Evolutionary conservation across 2,888 invertebrate species (phyloP), one percentile per base, ranked within the genome.

Genomic region (Parthenolecanium corni): DNA sequence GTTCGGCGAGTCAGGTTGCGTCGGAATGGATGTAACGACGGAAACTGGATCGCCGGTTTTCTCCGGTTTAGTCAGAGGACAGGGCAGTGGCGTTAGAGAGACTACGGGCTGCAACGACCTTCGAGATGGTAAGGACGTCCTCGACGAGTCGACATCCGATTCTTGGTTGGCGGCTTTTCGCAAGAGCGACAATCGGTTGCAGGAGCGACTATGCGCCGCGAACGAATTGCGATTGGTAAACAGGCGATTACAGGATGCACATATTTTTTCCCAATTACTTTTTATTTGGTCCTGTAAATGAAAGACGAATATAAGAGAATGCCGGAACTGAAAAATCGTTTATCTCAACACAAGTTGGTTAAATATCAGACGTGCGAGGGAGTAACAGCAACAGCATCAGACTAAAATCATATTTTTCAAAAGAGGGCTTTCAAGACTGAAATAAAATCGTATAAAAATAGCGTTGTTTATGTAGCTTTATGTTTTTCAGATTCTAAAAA

Each of bases 11-110:
- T 44, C 14, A 9, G 23, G 21, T 42, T 54, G 38, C 42, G 16
- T 40, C n/a, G 24, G 4, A 12, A 23, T 24, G 11, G 5, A 14
- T n/a, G 12, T 14, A 11, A 20, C 25, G 11, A 36, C 14, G 9
- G 24, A 9, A 2, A 4, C 12, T 3, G 31, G 31, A 23, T 47
- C 47, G 14, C 11, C 57, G n/a, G 23, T 51, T 21, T 14, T 49
- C n/a, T 49, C 36, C 2, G 20, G n/a, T 6, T 12, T n/a, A 18
- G 23, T 21, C 1, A 11, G 6, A 25, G 42, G 12, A 20, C 52
- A 16, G 18, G 52, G 21, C n/a, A 62, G 40, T 2, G 62, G 52
- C 0, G 62, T 62, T 16, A 62, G 20, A 11, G 62, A 31, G n/a
- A 62, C 44, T 0, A 62, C 52, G 2, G 62, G 62, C 20, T 44